Evolutionary conservation across 2,888 invertebrate species (phyloP), one percentile per base, ranked within the genome.

Genomic region (Malthinus flaveolus): DNA sequence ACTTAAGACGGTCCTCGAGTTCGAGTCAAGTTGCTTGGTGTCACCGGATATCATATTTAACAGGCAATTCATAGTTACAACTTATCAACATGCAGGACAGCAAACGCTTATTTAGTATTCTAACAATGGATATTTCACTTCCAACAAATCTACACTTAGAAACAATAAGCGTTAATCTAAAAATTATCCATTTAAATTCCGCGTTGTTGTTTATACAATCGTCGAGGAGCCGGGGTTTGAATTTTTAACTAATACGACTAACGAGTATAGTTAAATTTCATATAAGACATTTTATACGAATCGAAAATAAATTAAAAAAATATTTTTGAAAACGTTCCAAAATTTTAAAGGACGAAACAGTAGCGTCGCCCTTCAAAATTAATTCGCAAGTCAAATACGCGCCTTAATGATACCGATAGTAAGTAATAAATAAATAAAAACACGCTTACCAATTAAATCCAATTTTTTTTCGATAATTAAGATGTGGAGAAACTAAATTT

Each of bases 31-130:
- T 49, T 54, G 59, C 53, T 59, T 61, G 54, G 65, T 62, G 64
- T 62, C 69, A 66, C 69, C 69, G 69, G 68, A 69, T 68, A 69
- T 68, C 60, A 69, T 66, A 69, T 69, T 68, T 69, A 69, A 69
- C 65, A 66, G 61, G 68, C 68, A 67, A 69, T 69, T 68, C 68
- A 69, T 66, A 67, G 62, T 64, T 64, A 66, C 63, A 64, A 57
- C 66, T 67, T 64, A 67, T 64, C 66, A 66, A 58, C 63, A 68
- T 68, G 65, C 67, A 65, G 58, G 55, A 54, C 63, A 57, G 63
- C 64, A 65, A 61, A 62, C 56, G 59, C 61, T 62, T 66, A 59
- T 59, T 68, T 68, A 66, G 64, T 68, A 68, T 68, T 63, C 68
- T 42, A 60, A 61, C 56, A 59, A 61, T 51, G 57, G 49, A 49